Base-by-base conservation (phyloP, 1,140 invertebrate genomes). In the Papilio polyxenes region DNA sequence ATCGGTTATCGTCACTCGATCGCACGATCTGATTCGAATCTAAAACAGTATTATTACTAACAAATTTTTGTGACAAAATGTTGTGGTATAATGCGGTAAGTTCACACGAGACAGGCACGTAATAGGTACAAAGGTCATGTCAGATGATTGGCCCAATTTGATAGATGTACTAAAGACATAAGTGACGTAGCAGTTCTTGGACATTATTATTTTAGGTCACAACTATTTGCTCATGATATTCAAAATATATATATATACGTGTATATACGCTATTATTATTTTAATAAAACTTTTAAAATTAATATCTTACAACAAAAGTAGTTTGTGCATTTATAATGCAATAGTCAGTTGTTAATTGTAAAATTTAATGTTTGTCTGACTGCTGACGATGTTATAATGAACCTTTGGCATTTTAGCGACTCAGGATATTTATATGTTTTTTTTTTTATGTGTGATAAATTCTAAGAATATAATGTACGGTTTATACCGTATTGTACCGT, bases 121-220 rank as follows among this genome's bases (percentile, higher is more conserved):
- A 62, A 62, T 59, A 59, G 56, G n/a, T 20, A 59, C 56, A 59
- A 65, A 65, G 62, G 62, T 65, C 62, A 8, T 9, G 51, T 65
- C 62, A 65, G 62, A 65, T 65, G 62, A 65, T 65, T 65, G 62
- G 20, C 62, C 62, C 4, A 65, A 65, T 31, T 65, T 65, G 23
- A 65, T 31, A 65, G 62, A 65, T 31, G 62, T 65, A 65, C 23
- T 11, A 53, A 8, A 31, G 62, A 59, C 15, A 9, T 13, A 65
- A 65, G 62, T 65, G 62, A 65, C 62, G 23, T 31, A 65, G 62
- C 62, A 65, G 10, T 23, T 65, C 62, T 65, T 37, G 62, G 62
- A 3, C 62, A 31, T 65, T 65, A 65, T 23, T 65, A 65, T 23
- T 65, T 65, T 65, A 65, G 62, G 62, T 65, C 62, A 65, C 23